Percentiles rank a stretch among this genome's conserved stretches.
Evolutionary conservation across 2,113 vertebrate species (phyloP).

Genomic region (Neotoma lepida): DNA sequence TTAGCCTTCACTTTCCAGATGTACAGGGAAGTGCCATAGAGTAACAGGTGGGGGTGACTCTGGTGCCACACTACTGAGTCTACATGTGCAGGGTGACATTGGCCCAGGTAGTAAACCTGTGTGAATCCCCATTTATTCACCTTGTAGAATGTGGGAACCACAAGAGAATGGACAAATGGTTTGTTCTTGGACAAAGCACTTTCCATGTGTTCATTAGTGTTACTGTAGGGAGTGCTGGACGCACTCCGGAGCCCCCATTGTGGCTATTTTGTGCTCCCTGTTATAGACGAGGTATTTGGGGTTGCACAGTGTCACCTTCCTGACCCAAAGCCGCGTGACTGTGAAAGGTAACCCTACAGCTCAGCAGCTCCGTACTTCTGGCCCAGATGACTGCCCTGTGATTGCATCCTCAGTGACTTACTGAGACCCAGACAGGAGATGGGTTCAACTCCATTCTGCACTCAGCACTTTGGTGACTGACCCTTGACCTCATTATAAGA

Average conservation of each 20-base stretch:
- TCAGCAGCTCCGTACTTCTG: background rate
- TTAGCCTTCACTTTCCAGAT: fast-evolving
- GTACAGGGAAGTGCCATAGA: fast-evolving
- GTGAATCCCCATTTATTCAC: background rate
- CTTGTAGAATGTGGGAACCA: background rate
- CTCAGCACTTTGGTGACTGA: background rate
- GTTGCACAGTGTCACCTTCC: background rate
- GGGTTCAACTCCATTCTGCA: fast-evolving
- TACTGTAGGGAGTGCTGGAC: background rate
- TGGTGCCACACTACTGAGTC: background rate
- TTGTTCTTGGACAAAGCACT: fast-evolving
- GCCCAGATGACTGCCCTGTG: fast-evolving
- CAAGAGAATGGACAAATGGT: fast-evolving
- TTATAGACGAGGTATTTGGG: background rate
- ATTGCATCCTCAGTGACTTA: background rate
- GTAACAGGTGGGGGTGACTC: too few species aligned
- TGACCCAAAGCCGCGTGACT: fast-evolving
- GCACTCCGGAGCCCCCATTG: fast-evolving
- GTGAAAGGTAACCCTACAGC: background rate
- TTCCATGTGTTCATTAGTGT: fast-evolving
- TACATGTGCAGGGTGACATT: background rate
- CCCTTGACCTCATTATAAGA: background rate
- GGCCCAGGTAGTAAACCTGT: too few species aligned
- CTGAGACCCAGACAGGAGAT: background rate
- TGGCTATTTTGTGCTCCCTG: background rate